Conservation (phyloP, 2,113 vertebrate species). For the Crotalus viridis region DNA sequence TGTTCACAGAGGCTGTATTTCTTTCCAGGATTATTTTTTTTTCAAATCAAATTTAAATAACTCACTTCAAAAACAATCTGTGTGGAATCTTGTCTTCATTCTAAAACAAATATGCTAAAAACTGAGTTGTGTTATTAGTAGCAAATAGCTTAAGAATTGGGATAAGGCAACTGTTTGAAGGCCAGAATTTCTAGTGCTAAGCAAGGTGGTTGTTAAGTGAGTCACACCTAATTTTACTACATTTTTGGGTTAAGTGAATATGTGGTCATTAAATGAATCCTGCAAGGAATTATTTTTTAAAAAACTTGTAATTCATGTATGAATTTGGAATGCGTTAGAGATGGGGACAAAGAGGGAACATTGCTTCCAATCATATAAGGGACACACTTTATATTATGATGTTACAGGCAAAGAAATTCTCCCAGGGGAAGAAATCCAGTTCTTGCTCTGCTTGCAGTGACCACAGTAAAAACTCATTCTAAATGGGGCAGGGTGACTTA, state of each 20-base stretch:
- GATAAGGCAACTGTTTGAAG: background rate
- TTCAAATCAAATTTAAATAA: background rate
- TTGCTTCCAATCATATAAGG: background rate
- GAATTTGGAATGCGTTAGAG: background rate
- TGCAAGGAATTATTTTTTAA: background rate
- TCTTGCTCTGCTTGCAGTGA: background rate
- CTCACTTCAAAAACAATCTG: background rate
- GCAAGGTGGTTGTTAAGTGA: background rate
- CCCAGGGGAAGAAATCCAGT: background rate
- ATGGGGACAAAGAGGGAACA: background rate
- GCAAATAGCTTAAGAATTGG: background rate
- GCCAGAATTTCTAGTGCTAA: background rate
- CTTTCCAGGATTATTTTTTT: background rate
- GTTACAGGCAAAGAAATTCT: background rate
- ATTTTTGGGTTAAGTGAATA: background rate
- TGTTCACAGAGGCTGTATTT: background rate
- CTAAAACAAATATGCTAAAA: background rate
- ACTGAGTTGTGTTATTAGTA: background rate
- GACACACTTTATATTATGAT: background rate
- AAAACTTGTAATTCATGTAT: background rate
- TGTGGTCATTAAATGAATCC: background rate
- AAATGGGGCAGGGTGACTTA: background rate
- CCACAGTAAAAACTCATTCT: background rate
- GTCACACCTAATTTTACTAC: background rate
- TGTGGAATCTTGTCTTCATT: background rate